phyloP scores from a whole-genome alignment of 2,797 vertebrate genomes.

The Alectoris magna region DNA sequence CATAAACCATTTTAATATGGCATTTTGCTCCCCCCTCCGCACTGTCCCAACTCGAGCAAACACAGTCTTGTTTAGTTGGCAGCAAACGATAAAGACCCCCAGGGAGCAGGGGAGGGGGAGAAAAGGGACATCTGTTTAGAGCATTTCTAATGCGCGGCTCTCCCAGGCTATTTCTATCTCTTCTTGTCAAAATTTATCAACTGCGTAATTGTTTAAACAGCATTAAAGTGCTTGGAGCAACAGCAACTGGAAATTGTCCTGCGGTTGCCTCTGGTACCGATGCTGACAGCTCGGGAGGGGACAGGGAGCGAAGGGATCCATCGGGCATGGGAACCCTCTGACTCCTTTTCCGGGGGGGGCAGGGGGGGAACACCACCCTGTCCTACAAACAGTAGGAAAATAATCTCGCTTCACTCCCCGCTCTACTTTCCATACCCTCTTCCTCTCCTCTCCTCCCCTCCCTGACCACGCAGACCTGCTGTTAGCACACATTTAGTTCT shows the following conservation, averaged over 20 bases:
- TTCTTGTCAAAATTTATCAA: constrained; percentile 79
- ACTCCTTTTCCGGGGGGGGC: background rate
- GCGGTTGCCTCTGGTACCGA: constrained; percentile 56
- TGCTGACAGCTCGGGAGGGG: constrained; percentile 60
- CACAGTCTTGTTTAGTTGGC: constrained; percentile 63
- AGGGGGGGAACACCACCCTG: background rate
- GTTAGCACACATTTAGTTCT: background rate
- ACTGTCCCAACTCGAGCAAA: constrained; percentile 18
- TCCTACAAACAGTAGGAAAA: background rate
- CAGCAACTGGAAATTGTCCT: constrained; percentile 71
- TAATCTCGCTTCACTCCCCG: background rate
- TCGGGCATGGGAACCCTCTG: constrained; percentile 37
- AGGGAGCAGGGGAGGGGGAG: constrained; percentile 54
- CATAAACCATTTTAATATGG: constrained; percentile 48
- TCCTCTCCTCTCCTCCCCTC: background rate
- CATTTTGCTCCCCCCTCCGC: background rate
- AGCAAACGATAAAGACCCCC: constrained; percentile 40
- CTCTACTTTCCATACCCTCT: background rate
- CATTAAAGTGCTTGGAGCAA: constrained; percentile 71
- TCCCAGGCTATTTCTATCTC: constrained; percentile 74
- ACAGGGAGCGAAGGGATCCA: background rate
- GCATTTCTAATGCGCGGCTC: constrained; percentile 68
- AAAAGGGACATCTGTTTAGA: constrained; percentile 74
- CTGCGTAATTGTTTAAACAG: constrained; percentile 77
- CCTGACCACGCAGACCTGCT: background rate